A percentile compares a stretch with the other conserved stretches of the same genome.
phyloP scores from a whole-genome alignment of 2,888 invertebrate genomes.

The Drosophila percnosoma region DNA sequence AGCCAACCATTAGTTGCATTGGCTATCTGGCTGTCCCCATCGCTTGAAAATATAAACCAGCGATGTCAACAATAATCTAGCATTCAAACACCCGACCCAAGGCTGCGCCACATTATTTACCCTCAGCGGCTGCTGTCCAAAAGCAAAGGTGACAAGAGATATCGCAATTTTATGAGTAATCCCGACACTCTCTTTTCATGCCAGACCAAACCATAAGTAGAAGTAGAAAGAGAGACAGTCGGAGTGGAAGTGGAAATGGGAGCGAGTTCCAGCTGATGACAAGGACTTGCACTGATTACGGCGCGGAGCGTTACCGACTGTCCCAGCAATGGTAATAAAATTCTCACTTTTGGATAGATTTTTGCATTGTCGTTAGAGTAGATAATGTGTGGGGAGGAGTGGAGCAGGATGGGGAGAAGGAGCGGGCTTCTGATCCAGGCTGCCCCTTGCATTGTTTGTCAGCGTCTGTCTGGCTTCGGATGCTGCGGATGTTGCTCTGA shows the following conservation, averaged over 20 bases:
- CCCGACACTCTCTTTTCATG: conserved; percentile 68
- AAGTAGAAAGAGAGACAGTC: neutral
- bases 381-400: conserved; percentile 51
- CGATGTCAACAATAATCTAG: conserved; percentile 51
- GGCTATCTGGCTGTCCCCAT: conserved; percentile 7
- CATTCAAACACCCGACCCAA: conserved; percentile 18
- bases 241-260: neutral
- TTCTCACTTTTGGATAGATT: conserved; percentile 74
- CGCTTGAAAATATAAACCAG: conserved; percentile 10
- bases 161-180: conserved; percentile 81
- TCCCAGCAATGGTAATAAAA: conserved; percentile 67
- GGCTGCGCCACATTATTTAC: conserved; percentile 20
- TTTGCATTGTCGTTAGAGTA: conserved; percentile 73
- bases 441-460: conserved; percentile 51
- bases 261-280: conserved; percentile 40
- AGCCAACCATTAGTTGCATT: conserved; percentile 51
- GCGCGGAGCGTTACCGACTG: conserved; percentile 30
- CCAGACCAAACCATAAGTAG: conserved; percentile 8
- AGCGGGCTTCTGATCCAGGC: neutral
- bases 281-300: conserved; percentile 68
- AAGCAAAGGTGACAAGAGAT: conserved; percentile 82
- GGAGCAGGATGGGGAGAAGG: neutral
- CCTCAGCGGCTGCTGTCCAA: conserved; percentile 39
- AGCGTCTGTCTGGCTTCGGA: conserved; percentile 54
- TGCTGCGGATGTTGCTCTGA: conserved; percentile 73